Evolutionary conservation across 2,888 invertebrate species (phyloP), one percentile per base, ranked within the genome.

Genomic region (Papilio protenor): DNA sequence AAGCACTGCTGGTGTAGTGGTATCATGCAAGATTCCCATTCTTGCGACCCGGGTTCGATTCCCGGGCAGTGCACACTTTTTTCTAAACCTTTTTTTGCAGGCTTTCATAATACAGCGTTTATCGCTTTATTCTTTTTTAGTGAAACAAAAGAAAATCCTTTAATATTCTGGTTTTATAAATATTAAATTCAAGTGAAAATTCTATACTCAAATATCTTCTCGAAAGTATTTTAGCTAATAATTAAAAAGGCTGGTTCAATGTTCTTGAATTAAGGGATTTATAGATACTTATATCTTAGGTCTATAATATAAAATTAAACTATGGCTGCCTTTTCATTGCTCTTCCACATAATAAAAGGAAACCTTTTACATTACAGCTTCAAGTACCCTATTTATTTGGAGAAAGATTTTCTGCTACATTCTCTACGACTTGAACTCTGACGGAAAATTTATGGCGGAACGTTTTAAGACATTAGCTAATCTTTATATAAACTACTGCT

Each of bases 11-110:
- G 97, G 98, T 98, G 98, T 98, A 98, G 97, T 98, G 98, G 98
- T 98, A 98, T 98, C 98, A 98, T 98, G 97, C 97, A 97, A 97
- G 98, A 97, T 97, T 98, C 97, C 98, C 98, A 98, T 97, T 97
- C 98, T 98, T 97, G 97, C 97, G 98, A 98, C 97, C 97, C 98
- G 98, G 98, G 98, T 98, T 98, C 98, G 98, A 98, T 98, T 97
- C 97, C 97, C 97, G 97, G 97, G 96, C 97, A 96, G 97, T 96
- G 97, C 97, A 97, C 0, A 2, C 27, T 21, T 57, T 23, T 21
- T 59, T 59, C 12, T 33, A 52, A 52, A 18, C 1, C 3, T 59
- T 3, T 59, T 2, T 21, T 33, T 33, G 1, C 5, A 33, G n/a
- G 1, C 10, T 5, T 16, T 59, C 21, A 23, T 23, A 11, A 21